Evolutionary conservation across 1,140 invertebrate species (phyloP), one percentile per base, ranked within the genome.

Genomic region (Dreissena rostriformis): DNA sequence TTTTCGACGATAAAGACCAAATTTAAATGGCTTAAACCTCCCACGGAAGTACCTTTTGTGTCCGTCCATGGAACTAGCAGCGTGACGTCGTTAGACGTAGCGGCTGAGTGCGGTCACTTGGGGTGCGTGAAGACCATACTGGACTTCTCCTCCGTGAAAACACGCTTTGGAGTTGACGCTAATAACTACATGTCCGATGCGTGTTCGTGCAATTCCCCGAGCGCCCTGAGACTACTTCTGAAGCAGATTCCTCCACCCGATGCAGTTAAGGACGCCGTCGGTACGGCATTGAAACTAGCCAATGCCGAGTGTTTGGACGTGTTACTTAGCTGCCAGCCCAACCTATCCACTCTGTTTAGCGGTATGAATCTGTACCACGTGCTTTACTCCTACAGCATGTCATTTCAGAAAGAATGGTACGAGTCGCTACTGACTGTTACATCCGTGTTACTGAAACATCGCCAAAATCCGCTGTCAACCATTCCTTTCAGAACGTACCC

Each of bases 331-430:
- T 68, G 87, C 19, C 80, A 79, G 14, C 73, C 85, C 12, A 85
- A 89, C 65, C 24, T 87, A 10, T 86, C 86, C n/a, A 75, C 76
- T 26, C 67, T 89, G 22, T 92, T 90, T 72, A 87, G 86, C 57
- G 91, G 91, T 6, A 92, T 92, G 90, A 92, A 92, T 66, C 67
- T 92, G 14, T 92, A 87, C 28, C 91, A 92, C 77, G 91, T 92
- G 1, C 57, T 91, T 1, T 92, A 85, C 74, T 88, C 90, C 0
- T 91, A 91, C 76, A 90, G 86, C 66, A 57, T 86, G 11, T 89
- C 86, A 14, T 89, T 89, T 78, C 85, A 91, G 57, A 85, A 88
- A 52, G 86, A 79, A 19, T 88, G 88, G 87, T 89, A 89, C 53
- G 89, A 90, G 85, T 86, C 86, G 15, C 67, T 92, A 28, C 83